These are phyloP conservation scores for Drosophila buzzatii DNA, from an alignment of 2,888 invertebrate species.

Conservation along the genomic window DNA sequence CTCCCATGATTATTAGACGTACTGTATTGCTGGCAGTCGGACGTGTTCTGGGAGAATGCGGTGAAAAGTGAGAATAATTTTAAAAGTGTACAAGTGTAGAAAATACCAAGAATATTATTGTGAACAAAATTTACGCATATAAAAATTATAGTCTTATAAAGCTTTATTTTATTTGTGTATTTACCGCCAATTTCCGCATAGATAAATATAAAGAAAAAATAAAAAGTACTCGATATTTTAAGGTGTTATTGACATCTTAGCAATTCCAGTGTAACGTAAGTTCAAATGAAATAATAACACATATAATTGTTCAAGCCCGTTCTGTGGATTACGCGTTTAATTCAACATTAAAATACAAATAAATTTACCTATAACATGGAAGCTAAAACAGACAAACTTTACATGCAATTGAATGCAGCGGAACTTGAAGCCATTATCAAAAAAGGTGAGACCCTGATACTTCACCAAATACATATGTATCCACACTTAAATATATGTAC, in stretches of 20 bases:
- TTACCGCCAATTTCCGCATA: neutral
- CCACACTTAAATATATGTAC: neutral
- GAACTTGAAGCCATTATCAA: constrained; percentile 84
- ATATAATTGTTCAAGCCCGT: constrained; percentile 10
- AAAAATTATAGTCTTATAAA: constrained; percentile 9
- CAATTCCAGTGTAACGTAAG: constrained; percentile 31
- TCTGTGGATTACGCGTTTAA: constrained; percentile 71
- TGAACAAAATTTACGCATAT: neutral
- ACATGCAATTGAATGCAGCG: constrained; percentile 83
- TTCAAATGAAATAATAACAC: constrained; percentile 20
- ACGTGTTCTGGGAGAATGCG: constrained; percentile 61
- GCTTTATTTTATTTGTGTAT: constrained; percentile 5
- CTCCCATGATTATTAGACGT: constrained; percentile 64
- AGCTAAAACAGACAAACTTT: constrained; percentile 72
- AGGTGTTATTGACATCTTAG: constrained; percentile 44
- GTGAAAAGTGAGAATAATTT: constrained; percentile 29
- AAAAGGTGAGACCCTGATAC: constrained; percentile 76
- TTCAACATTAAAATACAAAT: constrained; percentile 11
- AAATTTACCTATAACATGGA: constrained; percentile 52
- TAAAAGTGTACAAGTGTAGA: constrained; percentile 35
- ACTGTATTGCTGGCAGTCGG: constrained; percentile 74
- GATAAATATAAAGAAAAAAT: neutral
- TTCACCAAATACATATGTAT: neutral
- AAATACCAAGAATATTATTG: neutral
- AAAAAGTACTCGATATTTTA: constrained; percentile 33